Evolutionary conservation across 2,797 vertebrate genomes (phyloP).

Genomic region (Tinamus major): DNA sequence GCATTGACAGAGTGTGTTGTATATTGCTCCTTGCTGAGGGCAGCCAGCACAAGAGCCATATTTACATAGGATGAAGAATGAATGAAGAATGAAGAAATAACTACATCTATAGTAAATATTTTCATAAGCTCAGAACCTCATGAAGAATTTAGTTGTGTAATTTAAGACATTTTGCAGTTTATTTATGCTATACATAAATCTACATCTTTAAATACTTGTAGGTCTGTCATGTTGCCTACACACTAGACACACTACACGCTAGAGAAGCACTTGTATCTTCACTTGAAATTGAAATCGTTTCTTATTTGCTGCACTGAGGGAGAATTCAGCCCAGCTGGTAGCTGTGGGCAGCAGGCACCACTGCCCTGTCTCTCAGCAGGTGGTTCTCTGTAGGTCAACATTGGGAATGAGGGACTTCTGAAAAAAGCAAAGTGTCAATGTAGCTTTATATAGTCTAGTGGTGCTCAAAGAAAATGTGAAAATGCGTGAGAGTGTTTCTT

Average conservation of each 20-base stretch:
- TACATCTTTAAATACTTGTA: not conserved
- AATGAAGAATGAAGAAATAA: not conserved
- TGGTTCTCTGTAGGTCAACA: fast-evolving
- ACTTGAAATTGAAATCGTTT: not conserved
- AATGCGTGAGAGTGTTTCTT: not conserved
- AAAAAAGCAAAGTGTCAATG: fast-evolving
- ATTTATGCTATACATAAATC: not conserved
- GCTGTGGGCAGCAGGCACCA: fast-evolving
- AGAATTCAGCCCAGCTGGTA: not conserved
- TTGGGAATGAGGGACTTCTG: not conserved
- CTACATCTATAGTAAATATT: not conserved
- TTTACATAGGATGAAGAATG: not conserved
- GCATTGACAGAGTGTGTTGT: fast-evolving
- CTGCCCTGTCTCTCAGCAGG: not conserved
- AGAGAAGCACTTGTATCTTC: not conserved
- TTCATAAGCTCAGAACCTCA: not conserved
- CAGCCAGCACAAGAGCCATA: not conserved
- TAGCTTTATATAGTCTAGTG: fast-evolving
- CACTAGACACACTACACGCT: no score
- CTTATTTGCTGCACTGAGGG: not conserved
- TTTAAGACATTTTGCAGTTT: not conserved
- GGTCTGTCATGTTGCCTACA: not conserved
- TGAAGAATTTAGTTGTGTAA: not conserved
- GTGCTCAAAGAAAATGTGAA: not conserved
- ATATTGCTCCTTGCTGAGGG: not conserved